Conservation (phyloP, 2,113 vertebrate species). For the Ictidomys tridecemlineatus region DNA sequence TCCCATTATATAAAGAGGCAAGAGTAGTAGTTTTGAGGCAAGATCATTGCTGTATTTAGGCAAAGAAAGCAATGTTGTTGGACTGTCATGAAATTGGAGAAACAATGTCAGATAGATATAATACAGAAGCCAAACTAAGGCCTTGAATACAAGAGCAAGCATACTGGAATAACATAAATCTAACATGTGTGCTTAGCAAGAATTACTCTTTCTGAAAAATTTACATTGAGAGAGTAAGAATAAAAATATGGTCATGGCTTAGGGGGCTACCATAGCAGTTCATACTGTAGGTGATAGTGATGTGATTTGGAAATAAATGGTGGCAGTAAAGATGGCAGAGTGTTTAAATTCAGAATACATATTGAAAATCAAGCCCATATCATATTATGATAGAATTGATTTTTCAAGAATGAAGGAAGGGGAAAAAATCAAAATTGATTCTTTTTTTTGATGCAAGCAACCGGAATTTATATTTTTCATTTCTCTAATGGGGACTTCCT, state of each 20-base stretch:
- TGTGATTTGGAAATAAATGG: neutral
- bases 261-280: neutral
- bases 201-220: neutral
- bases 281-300: neutral
- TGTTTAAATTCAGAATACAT: neutral
- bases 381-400: neutral
- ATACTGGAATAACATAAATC: neutral
- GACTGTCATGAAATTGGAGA: rapidly evolving
- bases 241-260: neutral
- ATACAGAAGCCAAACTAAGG: neutral
- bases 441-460: neutral
- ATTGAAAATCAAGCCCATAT: neutral
- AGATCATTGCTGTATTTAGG: neutral
- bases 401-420: neutral
- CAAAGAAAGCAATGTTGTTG: too few relatives aligned
- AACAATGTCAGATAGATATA: neutral
- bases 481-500: neutral
- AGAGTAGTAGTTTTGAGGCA: neutral
- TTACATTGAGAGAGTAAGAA: neutral
- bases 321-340: too few relatives aligned
- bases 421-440: neutral
- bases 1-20: neutral
- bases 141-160: neutral
- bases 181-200: neutral
- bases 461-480: neutral